Evolutionary conservation across 1,140 invertebrate genomes (phyloP).

Genomic region (Drosophila sp.): DNA sequence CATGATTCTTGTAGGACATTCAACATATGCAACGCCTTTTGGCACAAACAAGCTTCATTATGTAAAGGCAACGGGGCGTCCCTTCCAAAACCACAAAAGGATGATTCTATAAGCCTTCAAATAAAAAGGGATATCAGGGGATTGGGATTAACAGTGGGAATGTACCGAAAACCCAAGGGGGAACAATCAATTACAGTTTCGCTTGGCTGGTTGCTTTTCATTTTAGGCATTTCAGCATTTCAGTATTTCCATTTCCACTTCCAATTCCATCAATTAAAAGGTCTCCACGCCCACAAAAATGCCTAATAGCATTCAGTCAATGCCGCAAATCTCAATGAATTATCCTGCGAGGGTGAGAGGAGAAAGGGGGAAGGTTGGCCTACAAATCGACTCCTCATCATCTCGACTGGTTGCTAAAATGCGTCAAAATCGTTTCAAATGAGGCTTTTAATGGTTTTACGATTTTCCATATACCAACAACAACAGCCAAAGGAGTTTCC

Average conservation of each 20-base stretch:
- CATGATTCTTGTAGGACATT: conserved; percentile 20
- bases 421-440: conserved; percentile 77
- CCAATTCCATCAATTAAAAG: conserved; percentile 46
- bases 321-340: conserved; percentile 33
- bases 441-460: conserved; percentile 81
- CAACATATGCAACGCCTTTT: conserved; percentile 36
- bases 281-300: conserved; percentile 24
- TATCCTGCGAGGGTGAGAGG: conserved; percentile 8
- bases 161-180: neutral
- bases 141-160: conserved; percentile 23
- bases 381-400: conserved; percentile 12
- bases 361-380: neutral
- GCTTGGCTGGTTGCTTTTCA: conserved; percentile 11
- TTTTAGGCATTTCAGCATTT: conserved; percentile 2
- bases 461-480: conserved; percentile 54
- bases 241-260: neutral
- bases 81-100: conserved; percentile 28
- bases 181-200: conserved; percentile 46
- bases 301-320: conserved; percentile 33
- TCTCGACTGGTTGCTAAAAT: conserved; percentile 34
- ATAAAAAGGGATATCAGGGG: conserved; percentile 21
- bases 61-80: conserved; percentile 26
- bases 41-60: conserved; percentile 20
- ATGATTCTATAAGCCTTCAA: conserved; percentile 19
- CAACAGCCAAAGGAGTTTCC: conserved; percentile 10